Conservation (phyloP, 2,113 vertebrate species). For the Rhizomys pruinosus region DNA sequence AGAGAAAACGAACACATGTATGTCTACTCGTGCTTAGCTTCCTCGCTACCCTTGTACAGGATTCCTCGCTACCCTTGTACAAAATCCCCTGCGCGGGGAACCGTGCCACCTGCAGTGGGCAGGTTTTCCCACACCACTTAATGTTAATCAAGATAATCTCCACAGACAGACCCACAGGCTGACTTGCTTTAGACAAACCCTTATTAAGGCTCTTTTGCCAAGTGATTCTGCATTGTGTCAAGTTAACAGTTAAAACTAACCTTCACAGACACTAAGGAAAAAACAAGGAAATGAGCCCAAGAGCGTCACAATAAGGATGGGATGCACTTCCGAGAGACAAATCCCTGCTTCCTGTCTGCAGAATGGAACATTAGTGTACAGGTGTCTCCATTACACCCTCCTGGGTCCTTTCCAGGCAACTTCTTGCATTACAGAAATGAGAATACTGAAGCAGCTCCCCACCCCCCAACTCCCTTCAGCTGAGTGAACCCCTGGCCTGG, state of each 20-base stretch:
- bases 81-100: neutral
- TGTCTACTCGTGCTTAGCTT: neutral
- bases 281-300: neutral
- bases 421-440: neutral
- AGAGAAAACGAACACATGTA: neutral
- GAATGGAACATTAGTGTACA: rapidly evolving
- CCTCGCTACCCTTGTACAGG: neutral
- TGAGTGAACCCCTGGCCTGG: too few species aligned
- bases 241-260: neutral
- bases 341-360: neutral
- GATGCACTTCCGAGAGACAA: neutral
- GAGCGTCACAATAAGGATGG: neutral
- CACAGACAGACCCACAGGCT: too few species aligned
- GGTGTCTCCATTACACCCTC: rapidly evolving
- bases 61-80: too few species aligned
- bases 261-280: neutral
- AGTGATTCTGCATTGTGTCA: neutral
- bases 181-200: neutral
- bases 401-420: too few species aligned
- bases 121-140: neutral
- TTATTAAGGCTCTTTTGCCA: neutral
- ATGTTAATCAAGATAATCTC: too few species aligned
- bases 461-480: neutral
- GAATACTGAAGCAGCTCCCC: neutral
- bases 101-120: neutral